A percentile compares a stretch with the other conserved stretches of the same genome.
phyloP scores from a whole-genome alignment of 2,888 invertebrate genomes.

The Pecten maximus region DNA sequence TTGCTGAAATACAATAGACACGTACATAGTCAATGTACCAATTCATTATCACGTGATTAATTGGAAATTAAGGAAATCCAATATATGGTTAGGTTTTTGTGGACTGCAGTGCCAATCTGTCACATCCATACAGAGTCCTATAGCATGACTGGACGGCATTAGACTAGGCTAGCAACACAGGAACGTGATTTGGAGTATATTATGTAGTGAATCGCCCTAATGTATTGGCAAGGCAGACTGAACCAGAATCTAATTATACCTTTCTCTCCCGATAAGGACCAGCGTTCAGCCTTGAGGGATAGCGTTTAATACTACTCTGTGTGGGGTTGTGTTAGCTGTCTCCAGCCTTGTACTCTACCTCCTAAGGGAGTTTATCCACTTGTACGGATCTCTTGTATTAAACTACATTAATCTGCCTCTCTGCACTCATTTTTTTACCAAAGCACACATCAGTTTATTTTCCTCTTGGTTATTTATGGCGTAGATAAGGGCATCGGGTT shows the following conservation, averaged over 20 bases:
- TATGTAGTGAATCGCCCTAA: neutral
- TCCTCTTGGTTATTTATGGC: neutral
- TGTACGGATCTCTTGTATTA: neutral
- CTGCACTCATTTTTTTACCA: neutral
- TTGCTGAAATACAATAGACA: neutral
- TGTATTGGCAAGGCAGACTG: conserved; percentile 17
- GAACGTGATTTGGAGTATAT: conserved; percentile 26
- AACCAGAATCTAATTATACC: neutral
- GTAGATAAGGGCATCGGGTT: neutral
- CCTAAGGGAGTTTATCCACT: neutral
- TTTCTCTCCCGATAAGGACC: neutral
- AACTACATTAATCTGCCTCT: neutral
- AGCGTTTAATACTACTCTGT: neutral
- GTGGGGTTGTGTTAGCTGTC: neutral
- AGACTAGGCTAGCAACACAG: neutral
- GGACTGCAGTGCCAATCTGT: neutral
- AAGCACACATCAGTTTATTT: neutral
- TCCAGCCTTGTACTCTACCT: neutral
- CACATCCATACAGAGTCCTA: neutral
- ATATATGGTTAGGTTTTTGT: neutral
- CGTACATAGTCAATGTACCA: neutral
- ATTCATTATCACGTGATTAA: neutral
- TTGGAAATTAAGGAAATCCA: neutral
- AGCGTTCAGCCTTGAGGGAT: neutral
- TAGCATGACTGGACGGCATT: neutral